A percentile compares a stretch with the other conserved stretches of the same genome.
Conservation (phyloP, 2,888 invertebrate species). For the Odontocolon sp. region DNA sequence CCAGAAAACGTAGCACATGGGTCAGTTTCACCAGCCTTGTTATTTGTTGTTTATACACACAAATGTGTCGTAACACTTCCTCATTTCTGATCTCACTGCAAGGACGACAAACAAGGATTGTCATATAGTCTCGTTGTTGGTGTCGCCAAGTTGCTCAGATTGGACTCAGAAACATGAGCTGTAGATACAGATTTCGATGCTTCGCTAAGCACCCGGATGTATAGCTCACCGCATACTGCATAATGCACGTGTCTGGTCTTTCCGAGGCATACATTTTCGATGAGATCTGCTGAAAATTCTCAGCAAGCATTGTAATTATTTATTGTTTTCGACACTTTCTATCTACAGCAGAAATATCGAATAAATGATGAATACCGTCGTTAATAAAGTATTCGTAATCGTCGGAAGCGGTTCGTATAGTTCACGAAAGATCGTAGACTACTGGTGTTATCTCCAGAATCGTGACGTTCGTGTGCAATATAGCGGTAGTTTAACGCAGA, state of each 20-base stretch:
- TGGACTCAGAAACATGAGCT: conserved; percentile 13
- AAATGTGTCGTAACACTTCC: not conserved
- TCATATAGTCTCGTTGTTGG: conserved; percentile 16
- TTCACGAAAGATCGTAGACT: not conserved
- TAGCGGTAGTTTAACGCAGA: conserved; percentile 32
- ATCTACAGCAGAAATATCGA: no score
- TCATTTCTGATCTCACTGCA: not conserved
- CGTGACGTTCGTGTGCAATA: conserved; percentile 30
- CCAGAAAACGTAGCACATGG: no score
- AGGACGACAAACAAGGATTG: conserved; percentile 22
- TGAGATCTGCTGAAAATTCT: no score
- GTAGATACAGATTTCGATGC: not conserved
- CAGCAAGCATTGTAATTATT: no score
- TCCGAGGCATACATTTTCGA: no score
- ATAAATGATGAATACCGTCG: no score
- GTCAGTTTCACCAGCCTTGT: no score
- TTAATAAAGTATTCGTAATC: no score
- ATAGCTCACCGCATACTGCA: conserved; percentile 2
- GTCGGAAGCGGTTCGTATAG: no score
- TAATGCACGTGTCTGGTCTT: not conserved
- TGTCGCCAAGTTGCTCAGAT: conserved; percentile 19
- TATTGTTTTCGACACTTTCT: no score
- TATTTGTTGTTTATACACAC: no score
- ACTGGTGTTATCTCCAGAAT: conserved; percentile 5
- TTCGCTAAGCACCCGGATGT: conserved; percentile 36